These are phyloP conservation scores for Melanostoma mellinum DNA, from an alignment of 2,888 invertebrate species.

Conservation along the genomic window DNA sequence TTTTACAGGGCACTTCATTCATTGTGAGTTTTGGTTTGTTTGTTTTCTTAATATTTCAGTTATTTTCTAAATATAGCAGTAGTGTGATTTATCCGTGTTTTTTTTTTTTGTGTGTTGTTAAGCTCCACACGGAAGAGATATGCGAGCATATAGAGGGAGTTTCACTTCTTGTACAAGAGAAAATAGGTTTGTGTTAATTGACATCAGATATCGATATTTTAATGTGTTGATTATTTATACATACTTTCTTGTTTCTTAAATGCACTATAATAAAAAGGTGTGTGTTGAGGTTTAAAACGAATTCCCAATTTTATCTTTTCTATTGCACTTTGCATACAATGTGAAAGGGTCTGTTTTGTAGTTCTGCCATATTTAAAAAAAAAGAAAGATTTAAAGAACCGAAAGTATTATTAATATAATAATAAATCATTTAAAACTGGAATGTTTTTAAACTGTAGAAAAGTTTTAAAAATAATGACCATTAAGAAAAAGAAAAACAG, in stretches of 20 bases:
- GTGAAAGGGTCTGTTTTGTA: conserved; percentile 1
- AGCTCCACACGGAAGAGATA: conserved; percentile 3
- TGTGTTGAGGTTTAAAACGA: not conserved
- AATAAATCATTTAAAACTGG: conserved; percentile 18
- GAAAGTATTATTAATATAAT: conserved; percentile 45
- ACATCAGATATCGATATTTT: conserved; percentile 3
- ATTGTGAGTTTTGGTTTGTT: conserved; percentile 25
- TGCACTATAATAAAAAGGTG: too few species aligned
- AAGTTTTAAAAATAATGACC: too few species aligned
- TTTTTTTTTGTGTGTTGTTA: conserved; percentile 27
- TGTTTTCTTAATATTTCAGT: conserved; percentile 38
- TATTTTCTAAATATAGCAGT: conserved; percentile 35
- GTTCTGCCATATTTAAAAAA: too few species aligned
- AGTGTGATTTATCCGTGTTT: conserved; percentile 34
- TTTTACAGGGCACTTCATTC: conserved; percentile 65
- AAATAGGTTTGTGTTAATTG: conserved; percentile 1
- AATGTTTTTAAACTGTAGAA: conserved; percentile 16
- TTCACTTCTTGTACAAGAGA: not conserved
- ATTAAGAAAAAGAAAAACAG: too few species aligned
- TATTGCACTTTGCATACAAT: not conserved
- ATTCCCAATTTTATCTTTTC: too few species aligned
- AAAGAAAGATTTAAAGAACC: not conserved
- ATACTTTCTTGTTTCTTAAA: not conserved
- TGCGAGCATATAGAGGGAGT: not conserved
- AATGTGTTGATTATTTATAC: not conserved